Base-by-base conservation (phyloP, 2,888 invertebrate genomes). In the Philereme transversata region DNA sequence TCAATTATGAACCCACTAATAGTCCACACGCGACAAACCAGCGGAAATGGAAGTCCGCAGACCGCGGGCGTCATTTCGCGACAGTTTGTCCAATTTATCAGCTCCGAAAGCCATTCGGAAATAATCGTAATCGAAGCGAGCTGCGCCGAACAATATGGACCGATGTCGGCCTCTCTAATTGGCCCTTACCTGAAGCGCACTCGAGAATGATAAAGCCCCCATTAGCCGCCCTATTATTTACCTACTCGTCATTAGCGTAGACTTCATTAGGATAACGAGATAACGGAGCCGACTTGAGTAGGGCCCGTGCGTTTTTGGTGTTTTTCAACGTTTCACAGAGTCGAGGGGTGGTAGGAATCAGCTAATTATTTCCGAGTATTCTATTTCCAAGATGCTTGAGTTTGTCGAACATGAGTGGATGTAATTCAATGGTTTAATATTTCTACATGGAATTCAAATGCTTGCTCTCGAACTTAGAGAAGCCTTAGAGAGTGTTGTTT, bases 201-300 rank as follows among this genome's bases (percentile, higher is more conserved):
- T 92, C 88, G 88, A 91, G 90, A 92, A 92, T 92, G 92, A 92
- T 91, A 91, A 91, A 91, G 92, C 90, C 88, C 87, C 91, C 90
- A 92, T 92, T 92, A 92, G 91, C 90, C 88, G 88, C 90, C 91
- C 91, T 92, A 92, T 92, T 91, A 92, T 92, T 92, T 92, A 92
- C 91, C 91, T 91, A 91, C 91, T 92, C 92, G 90, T 91, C 91
- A 92, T 92, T 92, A 92, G 90, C 88, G 91, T 91, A 90, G 90
- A 91, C 89, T 92, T 92, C 91, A 92, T 92, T 92, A 92, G 91
- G 90, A 89, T 91, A 92, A 92, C 92, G 91, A 92, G 91, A 92
- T 92, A 92, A 91, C 90, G 87, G 87, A 87, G 87, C 86, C 83
- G 79, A 69, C 82, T 86, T 81, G 84, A 87, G 85, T 83, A 75